These are phyloP conservation scores for Erythrocebus patas DNA, from an alignment of 2,113 vertebrate species.

Conservation along the genomic window DNA sequence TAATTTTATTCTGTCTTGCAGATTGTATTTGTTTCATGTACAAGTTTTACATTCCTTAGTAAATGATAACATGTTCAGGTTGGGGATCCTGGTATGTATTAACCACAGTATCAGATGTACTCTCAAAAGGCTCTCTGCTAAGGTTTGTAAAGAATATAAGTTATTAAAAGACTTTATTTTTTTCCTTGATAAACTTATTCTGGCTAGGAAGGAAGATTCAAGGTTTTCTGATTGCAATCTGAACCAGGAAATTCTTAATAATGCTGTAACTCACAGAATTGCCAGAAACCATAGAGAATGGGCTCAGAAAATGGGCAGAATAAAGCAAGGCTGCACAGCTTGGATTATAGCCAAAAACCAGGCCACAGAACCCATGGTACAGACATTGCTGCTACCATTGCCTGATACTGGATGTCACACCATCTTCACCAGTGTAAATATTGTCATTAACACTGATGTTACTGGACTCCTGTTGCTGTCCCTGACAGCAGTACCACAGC, in stretches of 20 bases:
- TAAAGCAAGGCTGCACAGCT: neutral
- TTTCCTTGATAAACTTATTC: neutral
- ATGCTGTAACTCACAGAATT: neutral
- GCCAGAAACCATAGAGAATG: neutral
- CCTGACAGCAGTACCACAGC: neutral
- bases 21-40: neutral
- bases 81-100: neutral
- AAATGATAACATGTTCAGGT: neutral
- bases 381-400: neutral
- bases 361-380: too few species aligned
- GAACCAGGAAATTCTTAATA: constrained; percentile 33
- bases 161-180: neutral
- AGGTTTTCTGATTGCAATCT: neutral
- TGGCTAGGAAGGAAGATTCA: neutral
- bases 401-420: accelerated
- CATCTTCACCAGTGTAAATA: neutral
- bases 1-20: neutral
- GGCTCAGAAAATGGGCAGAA: neutral
- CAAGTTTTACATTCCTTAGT: neutral
- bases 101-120: neutral
- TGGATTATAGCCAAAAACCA: neutral
- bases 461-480: neutral
- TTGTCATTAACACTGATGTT: neutral
- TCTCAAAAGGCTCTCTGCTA: neutral
- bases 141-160: neutral